Conservation (phyloP, 2,888 invertebrate genomes). For the Tiliacea citrago region DNA sequence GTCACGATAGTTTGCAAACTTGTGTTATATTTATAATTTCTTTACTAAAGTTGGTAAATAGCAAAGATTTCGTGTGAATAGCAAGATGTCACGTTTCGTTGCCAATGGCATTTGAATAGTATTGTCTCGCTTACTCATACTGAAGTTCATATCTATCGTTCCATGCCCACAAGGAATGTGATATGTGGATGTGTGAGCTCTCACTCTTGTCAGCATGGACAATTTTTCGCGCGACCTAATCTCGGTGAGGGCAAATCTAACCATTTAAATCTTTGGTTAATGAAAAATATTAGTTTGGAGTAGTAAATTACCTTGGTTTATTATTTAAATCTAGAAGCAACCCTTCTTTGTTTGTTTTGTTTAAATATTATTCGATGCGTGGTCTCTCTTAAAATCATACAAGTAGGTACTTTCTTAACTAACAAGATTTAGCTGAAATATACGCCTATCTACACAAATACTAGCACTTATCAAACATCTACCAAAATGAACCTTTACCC, state of each 20-base stretch:
- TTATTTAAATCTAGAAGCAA: not conserved
- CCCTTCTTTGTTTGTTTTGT: not conserved
- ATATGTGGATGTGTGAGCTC: not conserved
- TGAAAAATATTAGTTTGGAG: not conserved
- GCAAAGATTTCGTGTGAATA: not conserved
- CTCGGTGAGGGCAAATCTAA: not conserved
- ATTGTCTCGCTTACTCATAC: not conserved
- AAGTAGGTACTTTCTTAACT: not conserved
- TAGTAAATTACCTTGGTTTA: not conserved
- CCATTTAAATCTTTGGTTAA: not conserved
- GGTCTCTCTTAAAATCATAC: not conserved
- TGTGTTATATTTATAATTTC: not conserved
- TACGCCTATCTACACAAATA: conserved; percentile 34
- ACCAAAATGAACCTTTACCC: not conserved
- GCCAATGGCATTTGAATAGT: not conserved
- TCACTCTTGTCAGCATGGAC: not conserved
- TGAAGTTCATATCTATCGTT: not conserved
- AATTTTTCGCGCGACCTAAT: not conserved
- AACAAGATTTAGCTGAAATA: conserved; percentile 10
- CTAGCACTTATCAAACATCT: not conserved
- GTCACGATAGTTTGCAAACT: not conserved
- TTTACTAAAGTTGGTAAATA: not conserved
- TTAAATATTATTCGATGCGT: not conserved
- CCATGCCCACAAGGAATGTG: not conserved
- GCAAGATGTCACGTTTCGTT: not conserved